Evolutionary conservation across 2,888 invertebrate species (phyloP).

Genomic region (Serripes groenlandicus): DNA sequence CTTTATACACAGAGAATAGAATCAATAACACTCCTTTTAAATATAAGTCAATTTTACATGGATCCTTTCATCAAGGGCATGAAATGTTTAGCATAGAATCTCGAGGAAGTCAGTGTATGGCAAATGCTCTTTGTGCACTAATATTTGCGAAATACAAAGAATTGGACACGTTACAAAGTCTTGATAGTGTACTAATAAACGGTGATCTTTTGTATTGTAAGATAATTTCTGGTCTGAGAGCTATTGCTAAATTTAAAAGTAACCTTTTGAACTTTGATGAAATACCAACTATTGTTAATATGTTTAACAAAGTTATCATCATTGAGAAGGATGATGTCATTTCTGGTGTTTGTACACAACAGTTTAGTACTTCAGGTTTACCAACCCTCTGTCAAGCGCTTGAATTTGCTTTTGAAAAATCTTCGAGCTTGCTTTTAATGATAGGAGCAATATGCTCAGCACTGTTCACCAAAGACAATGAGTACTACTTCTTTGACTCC

Average conservation of each 20-base stretch:
- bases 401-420: neutral
- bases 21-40: neutral
- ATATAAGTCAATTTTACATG: neutral
- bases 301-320: neutral
- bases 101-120: slow-evolving; percentile 28
- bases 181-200: neutral
- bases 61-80: slow-evolving; percentile 22
- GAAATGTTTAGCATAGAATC: slow-evolving; percentile 14
- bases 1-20: too few species aligned
- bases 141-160: neutral
- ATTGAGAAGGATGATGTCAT: neutral
- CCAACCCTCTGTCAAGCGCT: neutral
- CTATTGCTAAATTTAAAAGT: neutral
- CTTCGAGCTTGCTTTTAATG: neutral
- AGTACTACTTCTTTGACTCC: slow-evolving; percentile 27
- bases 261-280: slow-evolving; percentile 11
- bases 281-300: neutral
- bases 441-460: neutral
- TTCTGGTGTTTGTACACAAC: neutral
- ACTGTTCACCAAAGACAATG: neutral
- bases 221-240: neutral
- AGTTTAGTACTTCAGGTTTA: neutral
- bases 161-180: too few species aligned
- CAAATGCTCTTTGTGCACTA: slow-evolving; percentile 7
- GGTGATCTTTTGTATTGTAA: slow-evolving; percentile 21